These are phyloP conservation scores for Drosophila flavopinicola DNA, from an alignment of 2,888 invertebrate species.

Conservation along the genomic window DNA sequence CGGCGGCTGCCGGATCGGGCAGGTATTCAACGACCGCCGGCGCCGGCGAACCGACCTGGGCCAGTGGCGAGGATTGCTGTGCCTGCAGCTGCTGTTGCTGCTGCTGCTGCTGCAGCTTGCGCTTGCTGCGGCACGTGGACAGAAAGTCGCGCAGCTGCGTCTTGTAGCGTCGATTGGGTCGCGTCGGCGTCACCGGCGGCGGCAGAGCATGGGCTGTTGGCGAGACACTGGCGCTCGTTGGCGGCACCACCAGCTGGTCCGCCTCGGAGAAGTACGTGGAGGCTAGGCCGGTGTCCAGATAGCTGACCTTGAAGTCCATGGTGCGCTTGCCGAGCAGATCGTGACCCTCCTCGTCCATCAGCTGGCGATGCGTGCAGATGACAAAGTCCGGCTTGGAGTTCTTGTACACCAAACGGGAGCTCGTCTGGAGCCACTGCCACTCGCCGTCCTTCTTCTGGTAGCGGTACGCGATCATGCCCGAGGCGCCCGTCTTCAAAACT, in stretches of 20 bases:
- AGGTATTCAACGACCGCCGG: constrained; percentile 85
- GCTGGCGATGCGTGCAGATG: constrained; percentile 98
- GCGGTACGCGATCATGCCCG: constrained; percentile 99
- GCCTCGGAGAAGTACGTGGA: constrained; percentile 95
- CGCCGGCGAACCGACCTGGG: constrained; percentile 84
- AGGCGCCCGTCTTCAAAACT: constrained; percentile 99
- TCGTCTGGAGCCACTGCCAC: constrained; percentile 99
- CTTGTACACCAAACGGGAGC: constrained; percentile 98
- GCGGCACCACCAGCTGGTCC: constrained; percentile 89
- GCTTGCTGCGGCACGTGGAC: constrained; percentile 94
- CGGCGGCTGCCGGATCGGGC: constrained; percentile 86
- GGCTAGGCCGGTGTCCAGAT: constrained; percentile 96
- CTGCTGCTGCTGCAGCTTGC: constrained; percentile 86
- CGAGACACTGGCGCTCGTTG: constrained; percentile 83
- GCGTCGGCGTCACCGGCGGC: constrained; percentile 89
- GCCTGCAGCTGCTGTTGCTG: constrained; percentile 81
- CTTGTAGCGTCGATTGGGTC: constrained; percentile 95
- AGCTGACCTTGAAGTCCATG: constrained; percentile 99
- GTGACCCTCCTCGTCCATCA: constrained; percentile 99
- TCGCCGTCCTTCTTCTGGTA: constrained; percentile 96
- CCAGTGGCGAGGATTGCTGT: constrained; percentile 83
- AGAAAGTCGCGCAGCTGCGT: constrained; percentile 96
- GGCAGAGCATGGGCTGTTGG: constrained; percentile 85
- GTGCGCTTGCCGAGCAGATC: constrained; percentile 98
- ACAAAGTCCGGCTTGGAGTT: constrained; percentile 99